Evolutionary conservation across 1,140 invertebrate species (phyloP), one percentile per base, ranked within the genome.

Genomic region (Solenopsis fugax): DNA sequence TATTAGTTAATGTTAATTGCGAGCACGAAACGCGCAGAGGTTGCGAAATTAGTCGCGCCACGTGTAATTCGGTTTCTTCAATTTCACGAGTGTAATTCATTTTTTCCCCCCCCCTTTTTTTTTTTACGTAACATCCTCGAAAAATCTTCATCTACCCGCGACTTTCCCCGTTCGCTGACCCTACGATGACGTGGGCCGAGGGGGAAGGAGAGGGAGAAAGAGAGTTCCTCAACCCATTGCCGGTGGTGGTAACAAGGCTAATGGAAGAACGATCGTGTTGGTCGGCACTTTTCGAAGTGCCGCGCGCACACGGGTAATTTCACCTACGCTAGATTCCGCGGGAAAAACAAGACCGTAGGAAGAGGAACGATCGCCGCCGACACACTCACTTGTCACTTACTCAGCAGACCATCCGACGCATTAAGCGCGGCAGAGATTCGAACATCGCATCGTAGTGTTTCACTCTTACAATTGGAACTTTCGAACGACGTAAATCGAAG

Each of bases 281-380:
- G 54, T 85, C 65, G 80, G 65, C 29, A 29, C 84, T 89, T 89
- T 89, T 89, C 87, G 84, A 89, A 86, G 69, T 72, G 52, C 34
- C 65, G 65, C 88, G 64, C 88, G 52, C 69, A 34, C 52, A 9
- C 54, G 41, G 69, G 62, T 89, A 89, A 89, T 89, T 89, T 89
- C 88, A 89, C 88, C 88, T 89, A 89, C 87, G 87, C 84, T 86
- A 71, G 87, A 86, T 89, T 86, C 82, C 87, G 67, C 88, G 87
- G 62, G 88, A 89, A 89, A 89, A 89, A 89, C 87, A 89, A 86
- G 87, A 88, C 75, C 82, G 87, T 71, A 81, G 69, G 87, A 81
- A 89, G 87, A 88, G 71, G 87, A 76, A 89, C 88, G 82, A 86
- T 81, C 69, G 60, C 3, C 50, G 78, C 50, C 73, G 37, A 64